These are phyloP conservation scores for Dioctria rufipes DNA, from an alignment of 2,888 invertebrate species.

Conservation along the genomic window DNA sequence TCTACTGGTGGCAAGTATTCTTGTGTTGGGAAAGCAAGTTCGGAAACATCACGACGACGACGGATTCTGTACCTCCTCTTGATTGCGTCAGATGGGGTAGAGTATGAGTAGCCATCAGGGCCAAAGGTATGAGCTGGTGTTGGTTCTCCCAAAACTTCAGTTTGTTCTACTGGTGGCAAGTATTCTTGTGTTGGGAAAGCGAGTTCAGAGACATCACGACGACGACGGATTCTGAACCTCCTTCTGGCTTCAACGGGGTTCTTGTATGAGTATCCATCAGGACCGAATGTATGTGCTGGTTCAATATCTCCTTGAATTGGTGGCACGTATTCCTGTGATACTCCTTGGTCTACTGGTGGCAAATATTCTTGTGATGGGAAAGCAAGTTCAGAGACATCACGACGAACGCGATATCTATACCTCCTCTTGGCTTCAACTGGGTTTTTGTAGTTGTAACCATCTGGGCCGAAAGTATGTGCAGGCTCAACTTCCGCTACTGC, in stretches of 20 bases:
- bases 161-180: not conserved
- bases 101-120: slow-evolving; percentile 38
- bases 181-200: not conserved
- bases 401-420: slow-evolving; percentile 21
- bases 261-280: slow-evolving; percentile 3
- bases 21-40: not conserved
- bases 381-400: slow-evolving; percentile 31
- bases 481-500: slow-evolving; percentile 22
- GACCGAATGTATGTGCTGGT: not conserved
- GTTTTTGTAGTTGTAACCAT: slow-evolving; percentile 43
- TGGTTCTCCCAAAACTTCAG: not conserved
- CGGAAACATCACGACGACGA: slow-evolving; percentile 17
- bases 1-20: slow-evolving; percentile 8
- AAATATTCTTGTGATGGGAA: slow-evolving; percentile 41
- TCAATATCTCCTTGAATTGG: slow-evolving; percentile 18
- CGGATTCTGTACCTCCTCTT: slow-evolving; percentile 24
- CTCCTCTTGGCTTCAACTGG: slow-evolving; percentile 27
- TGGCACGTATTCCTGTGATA: slow-evolving; percentile 6
- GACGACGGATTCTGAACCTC: not conserved
- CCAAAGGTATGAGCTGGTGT: not conserved
- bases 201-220: not conserved
- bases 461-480: slow-evolving; percentile 30
- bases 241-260: not conserved
- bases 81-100: slow-evolving; percentile 2
- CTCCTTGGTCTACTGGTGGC: slow-evolving; percentile 28